Conservation (phyloP, 2,113 vertebrate genomes). For the Passerina amoena region DNA sequence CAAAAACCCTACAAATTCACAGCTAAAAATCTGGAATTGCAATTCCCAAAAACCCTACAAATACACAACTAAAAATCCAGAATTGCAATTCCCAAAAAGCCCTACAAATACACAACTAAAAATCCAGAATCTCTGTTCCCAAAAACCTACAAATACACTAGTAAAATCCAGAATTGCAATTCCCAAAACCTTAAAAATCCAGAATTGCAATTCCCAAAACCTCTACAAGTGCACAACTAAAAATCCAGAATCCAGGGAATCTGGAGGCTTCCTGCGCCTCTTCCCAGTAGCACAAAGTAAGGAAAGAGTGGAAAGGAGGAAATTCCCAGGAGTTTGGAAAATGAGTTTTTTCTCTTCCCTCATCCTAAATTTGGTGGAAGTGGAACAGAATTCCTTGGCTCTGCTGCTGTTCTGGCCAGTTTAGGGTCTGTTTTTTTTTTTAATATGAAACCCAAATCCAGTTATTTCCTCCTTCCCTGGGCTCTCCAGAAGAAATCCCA, state of each 20-base stretch:
- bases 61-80: no score
- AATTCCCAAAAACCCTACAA: no score
- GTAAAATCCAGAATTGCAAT: neutral
- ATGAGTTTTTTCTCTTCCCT: neutral
- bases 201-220: neutral
- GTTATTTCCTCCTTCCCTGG: neutral
- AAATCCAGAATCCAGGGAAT: neutral
- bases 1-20: no score
- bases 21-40: no score
- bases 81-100: neutral
- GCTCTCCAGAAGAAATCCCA: neutral
- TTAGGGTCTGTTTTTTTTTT: neutral
- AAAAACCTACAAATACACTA: neutral
- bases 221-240: no score
- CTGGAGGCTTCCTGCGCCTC: neutral
- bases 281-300: neutral
- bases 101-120: neutral
- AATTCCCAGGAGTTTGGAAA: neutral
- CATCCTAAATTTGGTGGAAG: neutral
- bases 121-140: neutral
- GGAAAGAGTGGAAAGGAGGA: neutral
- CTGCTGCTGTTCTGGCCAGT: neutral
- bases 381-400: neutral
- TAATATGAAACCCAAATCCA: no score
- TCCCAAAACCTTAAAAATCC: neutral